Base-by-base conservation (phyloP, 2,888 invertebrate genomes). In the Diplazon laetatorius region DNA sequence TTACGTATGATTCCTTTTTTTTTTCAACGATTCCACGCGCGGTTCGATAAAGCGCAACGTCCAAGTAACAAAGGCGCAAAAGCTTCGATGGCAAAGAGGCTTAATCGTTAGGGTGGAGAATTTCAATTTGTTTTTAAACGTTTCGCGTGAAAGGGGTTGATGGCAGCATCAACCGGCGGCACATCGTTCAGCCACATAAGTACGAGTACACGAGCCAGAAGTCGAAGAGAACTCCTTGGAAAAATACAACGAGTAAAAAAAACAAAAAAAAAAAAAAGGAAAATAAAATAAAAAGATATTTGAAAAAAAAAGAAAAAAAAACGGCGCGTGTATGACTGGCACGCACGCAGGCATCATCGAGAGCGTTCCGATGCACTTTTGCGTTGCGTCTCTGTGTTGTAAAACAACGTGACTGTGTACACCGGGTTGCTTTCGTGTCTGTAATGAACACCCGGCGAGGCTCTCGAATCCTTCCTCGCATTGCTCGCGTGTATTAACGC, bases 71-170 rank as follows among this genome's bases (percentile, higher is more conserved):
- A 42, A 37, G n/a, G 20, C 59, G 14, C n/a, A 20, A n/a, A 30
- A 14, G 48, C 46, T 42, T 14, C 39, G 30, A 70, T 46, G 25
- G 35, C 22, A 12, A 44, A 52, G 55, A n/a, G 72, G 48, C 42
- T 55, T 75, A 78, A 78, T 80, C 75, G 81, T 30, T 70, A 60
- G 73, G 39, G 71, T 73, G 60, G n/a, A 76, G 79, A 81, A 81
- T 81, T 80, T 79, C 79, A 81, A 82, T 82, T 81, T 78, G 75
- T 62, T 68, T 68, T 62, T 81, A 81, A 82, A 70, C 76, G 82
- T 71, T 81, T 82, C 78, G 37, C 65, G 63, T 75, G 74, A 81
- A 81, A 71, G 71, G 55, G 50, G 71, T 25, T 42, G 42, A 50
- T 1, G 35, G 59, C 42, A 39, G 20, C 30, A 30, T 5, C 30